Conservation (phyloP, 2,797 vertebrate genomes). For the Hozukius guyotensis region DNA sequence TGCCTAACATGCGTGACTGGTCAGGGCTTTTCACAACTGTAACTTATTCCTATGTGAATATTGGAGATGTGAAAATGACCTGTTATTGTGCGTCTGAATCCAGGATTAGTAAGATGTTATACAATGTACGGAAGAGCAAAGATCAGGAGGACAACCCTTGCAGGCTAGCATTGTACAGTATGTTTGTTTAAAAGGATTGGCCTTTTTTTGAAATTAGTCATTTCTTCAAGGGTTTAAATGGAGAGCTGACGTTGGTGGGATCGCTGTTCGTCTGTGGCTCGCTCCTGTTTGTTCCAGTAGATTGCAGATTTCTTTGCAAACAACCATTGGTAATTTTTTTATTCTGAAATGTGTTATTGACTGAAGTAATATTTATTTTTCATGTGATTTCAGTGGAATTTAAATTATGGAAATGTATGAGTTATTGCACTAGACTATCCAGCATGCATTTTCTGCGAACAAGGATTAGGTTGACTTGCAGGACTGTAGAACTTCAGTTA, state of each 20-base stretch:
- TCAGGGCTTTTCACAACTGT: not conserved
- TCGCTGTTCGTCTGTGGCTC: not conserved
- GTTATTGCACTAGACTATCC: not conserved
- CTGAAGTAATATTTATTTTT: not conserved
- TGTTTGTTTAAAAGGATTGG: slow-evolving; percentile 6
- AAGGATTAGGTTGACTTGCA: not conserved
- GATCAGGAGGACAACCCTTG: not conserved
- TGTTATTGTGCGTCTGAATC: not conserved
- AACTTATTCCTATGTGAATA: not conserved
- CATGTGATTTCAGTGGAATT: not conserved
- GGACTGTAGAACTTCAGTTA: not conserved
- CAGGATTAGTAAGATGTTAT: not conserved
- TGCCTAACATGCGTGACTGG: not conserved
- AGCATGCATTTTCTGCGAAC: not conserved
- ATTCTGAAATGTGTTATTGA: not conserved
- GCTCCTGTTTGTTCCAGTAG: not conserved
- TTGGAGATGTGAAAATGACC: not conserved
- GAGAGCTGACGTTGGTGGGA: not conserved
- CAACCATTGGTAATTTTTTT: not conserved
- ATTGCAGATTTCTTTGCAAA: not conserved
- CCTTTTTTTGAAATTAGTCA: not conserved
- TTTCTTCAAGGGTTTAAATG: not conserved
- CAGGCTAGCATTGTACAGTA: not conserved
- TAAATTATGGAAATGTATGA: not conserved
- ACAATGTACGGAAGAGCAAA: not conserved